Conservation (phyloP, 2,113 vertebrate species). For the Zosterops borbonicus region DNA sequence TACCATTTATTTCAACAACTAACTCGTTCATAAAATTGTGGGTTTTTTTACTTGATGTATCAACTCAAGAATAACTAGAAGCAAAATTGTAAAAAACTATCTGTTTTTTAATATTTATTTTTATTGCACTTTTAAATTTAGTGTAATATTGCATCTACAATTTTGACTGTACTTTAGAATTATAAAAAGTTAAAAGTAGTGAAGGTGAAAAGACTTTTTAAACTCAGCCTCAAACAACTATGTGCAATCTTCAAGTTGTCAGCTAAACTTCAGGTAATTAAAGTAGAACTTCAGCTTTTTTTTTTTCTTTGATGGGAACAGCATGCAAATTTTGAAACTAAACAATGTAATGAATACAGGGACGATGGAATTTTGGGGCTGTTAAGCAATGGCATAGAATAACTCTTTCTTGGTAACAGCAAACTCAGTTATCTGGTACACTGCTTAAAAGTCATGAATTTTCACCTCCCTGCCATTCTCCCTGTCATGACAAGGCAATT, state of each 20-base stretch:
- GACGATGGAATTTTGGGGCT: neutral
- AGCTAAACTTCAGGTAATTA: neutral
- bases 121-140: neutral
- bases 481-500: neutral
- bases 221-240: neutral
- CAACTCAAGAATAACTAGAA: neutral
- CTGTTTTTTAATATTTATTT: neutral
- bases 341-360: neutral
- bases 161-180: neutral
- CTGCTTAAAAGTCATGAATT: neutral
- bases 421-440: neutral
- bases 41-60: neutral
- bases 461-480: neutral
- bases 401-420: neutral
- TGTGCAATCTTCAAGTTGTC: neutral
- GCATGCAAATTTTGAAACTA: neutral
- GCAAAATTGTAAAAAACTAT: neutral
- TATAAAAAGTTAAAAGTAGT: neutral
- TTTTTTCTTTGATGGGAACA: neutral
- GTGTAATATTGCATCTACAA: neutral
- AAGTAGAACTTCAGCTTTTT: neutral
- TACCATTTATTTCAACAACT: neutral
- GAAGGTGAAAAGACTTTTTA: neutral
- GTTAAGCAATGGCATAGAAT: neutral
- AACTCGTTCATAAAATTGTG: neutral